Evolutionary conservation across 2,797 vertebrate species (phyloP).

Genomic region (Lemur catta): DNA sequence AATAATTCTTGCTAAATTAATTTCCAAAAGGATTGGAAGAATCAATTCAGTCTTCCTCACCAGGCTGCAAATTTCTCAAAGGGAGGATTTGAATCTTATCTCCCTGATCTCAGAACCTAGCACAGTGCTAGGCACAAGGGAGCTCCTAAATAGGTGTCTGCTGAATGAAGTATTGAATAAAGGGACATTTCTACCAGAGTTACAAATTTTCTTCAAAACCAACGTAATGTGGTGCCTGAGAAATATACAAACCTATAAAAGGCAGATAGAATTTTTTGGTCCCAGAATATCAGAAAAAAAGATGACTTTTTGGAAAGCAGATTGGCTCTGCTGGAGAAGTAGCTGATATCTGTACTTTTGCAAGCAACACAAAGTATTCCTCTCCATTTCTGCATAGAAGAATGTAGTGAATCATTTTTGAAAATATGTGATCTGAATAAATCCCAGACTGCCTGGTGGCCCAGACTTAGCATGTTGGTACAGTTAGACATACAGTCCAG

Average conservation of each 20-base stretch:
- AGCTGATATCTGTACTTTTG: not conserved
- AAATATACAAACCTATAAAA: not conserved
- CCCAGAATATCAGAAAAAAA: not conserved
- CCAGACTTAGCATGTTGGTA: not conserved
- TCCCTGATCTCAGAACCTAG: not conserved
- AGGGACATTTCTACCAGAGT: not conserved
- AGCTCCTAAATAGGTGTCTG: not conserved
- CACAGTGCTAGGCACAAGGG: not conserved
- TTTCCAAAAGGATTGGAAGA: not conserved
- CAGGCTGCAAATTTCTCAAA: not conserved
- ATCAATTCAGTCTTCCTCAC: not conserved
- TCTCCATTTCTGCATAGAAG: not conserved
- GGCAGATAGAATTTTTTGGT: not conserved
- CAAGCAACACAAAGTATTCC: not conserved
- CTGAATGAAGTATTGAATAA: slow-evolving; percentile 21
- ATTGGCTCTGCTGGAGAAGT: not conserved
- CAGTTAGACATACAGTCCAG: not conserved
- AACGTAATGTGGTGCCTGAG: not conserved
- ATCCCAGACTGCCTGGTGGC: not conserved
- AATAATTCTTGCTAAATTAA: not conserved
- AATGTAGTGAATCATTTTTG: slow-evolving; percentile 14
- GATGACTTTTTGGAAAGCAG: not conserved
- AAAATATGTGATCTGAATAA: slow-evolving; percentile 25
- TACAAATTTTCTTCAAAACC: slow-evolving; percentile 41
- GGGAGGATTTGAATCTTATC: not conserved